These are phyloP conservation scores for Erebia aethiops DNA, from an alignment of 2,888 invertebrate genomes.

Conservation along the genomic window DNA sequence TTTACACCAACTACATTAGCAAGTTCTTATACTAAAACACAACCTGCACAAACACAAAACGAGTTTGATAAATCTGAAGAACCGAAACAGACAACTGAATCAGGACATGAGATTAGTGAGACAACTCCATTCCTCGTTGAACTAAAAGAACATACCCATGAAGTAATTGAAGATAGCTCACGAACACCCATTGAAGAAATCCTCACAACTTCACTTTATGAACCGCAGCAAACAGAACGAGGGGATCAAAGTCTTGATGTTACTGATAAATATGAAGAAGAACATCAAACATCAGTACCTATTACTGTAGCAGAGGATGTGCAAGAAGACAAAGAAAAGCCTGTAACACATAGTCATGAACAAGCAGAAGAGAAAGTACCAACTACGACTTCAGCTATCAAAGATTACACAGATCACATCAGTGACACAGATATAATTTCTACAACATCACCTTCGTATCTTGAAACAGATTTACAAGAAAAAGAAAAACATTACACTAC, in stretches of 20 bases:
- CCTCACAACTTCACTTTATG: conserved; percentile 38
- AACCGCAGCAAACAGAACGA: conserved; percentile 42
- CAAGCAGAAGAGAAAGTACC: conserved; percentile 14
- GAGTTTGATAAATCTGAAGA: conserved; percentile 38
- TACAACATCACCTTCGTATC: neutral
- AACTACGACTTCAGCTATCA: conserved; percentile 13
- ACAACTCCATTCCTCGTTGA: conserved; percentile 62
- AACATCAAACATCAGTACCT: conserved; percentile 39
- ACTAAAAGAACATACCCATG: conserved; percentile 65
- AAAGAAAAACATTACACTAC: conserved; percentile 17
- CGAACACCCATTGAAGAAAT: conserved; percentile 43
- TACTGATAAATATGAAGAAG: conserved; percentile 43
- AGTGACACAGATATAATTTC: conserved; percentile 16
- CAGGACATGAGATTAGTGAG: conserved; percentile 38
- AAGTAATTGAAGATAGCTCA: conserved; percentile 47
- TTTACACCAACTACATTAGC: conserved; percentile 7
- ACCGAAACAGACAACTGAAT: conserved; percentile 33
- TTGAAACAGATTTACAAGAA: conserved; percentile 8
- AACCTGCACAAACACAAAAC: conserved; percentile 27
- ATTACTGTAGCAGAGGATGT: conserved; percentile 31
- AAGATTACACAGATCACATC: conserved; percentile 14
- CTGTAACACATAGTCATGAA: conserved; percentile 15
- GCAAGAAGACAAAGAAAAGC: conserved; percentile 23
- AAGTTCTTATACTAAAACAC: conserved; percentile 16
- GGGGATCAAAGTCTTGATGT: conserved; percentile 44